Evolutionary conservation across 2,113 vertebrate genomes (phyloP), one percentile per base, ranked within the genome.

Genomic region (Melozone crissalis): DNA sequence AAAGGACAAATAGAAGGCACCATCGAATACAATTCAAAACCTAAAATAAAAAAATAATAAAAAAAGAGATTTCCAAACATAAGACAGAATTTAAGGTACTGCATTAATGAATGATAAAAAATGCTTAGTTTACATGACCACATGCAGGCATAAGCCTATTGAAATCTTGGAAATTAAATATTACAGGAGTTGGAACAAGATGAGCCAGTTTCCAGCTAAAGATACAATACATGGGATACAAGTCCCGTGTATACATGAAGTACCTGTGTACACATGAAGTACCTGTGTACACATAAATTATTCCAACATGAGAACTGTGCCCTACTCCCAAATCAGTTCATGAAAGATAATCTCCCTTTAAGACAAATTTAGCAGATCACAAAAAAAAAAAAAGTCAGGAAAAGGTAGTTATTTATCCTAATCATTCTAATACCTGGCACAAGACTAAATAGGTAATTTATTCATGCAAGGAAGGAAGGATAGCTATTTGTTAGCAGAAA

Each of bases 1-100:
- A 99, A 95, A 71, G 99, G 99, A 86, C 99, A 99, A 92, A 99
- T 99, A 73, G 99, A 99, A 87, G 99, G 99, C 91, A 99, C 99
- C 99, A 99, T 99, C 90, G 99, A 99, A 96, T 99, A 99, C 35
- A 99, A 96, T 97, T 99, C 99, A 97, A 99, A 99, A 73, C 98
- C 98, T 98, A 89, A 13, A 96, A 97, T 63, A 97, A 94, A 93
- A 94, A 94, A 94, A 91, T 43, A 91, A 87, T 26, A 87, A 73
- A 75, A 86, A 87, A 87, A 88, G 15, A 68, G 1, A 95, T 97
- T 96, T 89, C 65, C 93, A 93, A 86, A 77, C 63, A 41, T 96
- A 95, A 95, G 72, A 49, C 7, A 79, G 17, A 37, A 90, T 78
- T 88, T 87, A 67, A 88, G 62, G 19, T 58, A 57, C 24, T 61